Conservation (phyloP, 2,797 vertebrate genomes). For the Cirrhinus mrigala region DNA sequence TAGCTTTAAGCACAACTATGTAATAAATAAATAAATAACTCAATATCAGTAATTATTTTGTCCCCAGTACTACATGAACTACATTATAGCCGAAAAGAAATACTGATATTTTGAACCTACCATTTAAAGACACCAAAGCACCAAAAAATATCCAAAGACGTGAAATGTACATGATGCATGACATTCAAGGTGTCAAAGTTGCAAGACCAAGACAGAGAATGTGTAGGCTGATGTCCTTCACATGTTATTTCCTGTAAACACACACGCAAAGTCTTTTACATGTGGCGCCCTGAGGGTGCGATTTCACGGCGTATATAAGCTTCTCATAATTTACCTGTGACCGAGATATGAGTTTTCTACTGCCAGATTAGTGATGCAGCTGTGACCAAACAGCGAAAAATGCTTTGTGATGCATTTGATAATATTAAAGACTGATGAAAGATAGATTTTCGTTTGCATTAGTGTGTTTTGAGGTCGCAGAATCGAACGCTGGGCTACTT, state of each 20-base stretch:
- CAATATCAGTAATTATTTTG: neutral
- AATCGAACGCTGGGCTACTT: neutral
- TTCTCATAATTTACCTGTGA: neutral
- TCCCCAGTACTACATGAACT: neutral
- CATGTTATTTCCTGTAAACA: slow-evolving; percentile 50
- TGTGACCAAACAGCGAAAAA: neutral
- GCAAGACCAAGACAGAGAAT: slow-evolving; percentile 1
- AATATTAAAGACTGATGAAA: neutral
- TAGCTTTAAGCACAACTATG: neutral
- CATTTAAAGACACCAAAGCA: slow-evolving; percentile 36
- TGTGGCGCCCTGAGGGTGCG: neutral
- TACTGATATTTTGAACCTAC: slow-evolving; percentile 45
- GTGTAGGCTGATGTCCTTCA: slow-evolving; percentile 38
- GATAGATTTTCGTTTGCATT: neutral
- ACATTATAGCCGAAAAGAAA: neutral
- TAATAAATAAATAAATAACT: too few relatives aligned
- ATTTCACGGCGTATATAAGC: neutral
- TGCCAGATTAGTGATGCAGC: neutral
- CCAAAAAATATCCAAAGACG: slow-evolving; percentile 42
- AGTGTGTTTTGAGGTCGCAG: neutral
- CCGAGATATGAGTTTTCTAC: neutral
- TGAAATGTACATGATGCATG: slow-evolving; percentile 44
- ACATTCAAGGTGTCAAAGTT: slow-evolving; percentile 11
- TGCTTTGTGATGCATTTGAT: neutral
- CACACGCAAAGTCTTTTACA: neutral